Conservation (phyloP, 1,140 invertebrate genomes). For the Philopotamus ludificatus region DNA sequence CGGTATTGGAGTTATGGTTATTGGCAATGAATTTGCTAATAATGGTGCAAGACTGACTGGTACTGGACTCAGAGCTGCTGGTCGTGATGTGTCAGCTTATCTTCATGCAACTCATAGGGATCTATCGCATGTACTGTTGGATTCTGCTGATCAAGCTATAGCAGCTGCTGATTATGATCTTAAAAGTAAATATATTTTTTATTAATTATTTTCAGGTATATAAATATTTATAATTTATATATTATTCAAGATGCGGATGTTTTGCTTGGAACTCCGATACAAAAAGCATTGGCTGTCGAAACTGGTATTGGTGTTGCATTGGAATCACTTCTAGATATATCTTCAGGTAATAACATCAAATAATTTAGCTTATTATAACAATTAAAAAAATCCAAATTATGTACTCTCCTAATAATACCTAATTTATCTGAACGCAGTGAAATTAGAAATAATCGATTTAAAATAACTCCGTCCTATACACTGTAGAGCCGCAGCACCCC, state of each 20-base stretch:
- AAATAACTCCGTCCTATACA: no score
- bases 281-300: conserved; percentile 61
- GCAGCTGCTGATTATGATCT: conserved; percentile 57
- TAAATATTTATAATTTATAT: neutral
- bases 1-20: conserved; percentile 55
- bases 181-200: conserved; percentile 52
- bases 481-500: no score
- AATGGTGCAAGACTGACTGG: conserved; percentile 51
- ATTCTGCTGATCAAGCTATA: conserved; percentile 56
- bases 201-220: neutral
- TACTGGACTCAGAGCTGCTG: conserved; percentile 49
- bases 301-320: conserved; percentile 66
- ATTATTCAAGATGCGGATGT: conserved; percentile 60
- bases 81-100: conserved; percentile 57
- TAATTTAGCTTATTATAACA: no score
- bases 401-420: no score
- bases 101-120: conserved; percentile 54
- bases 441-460: no score
- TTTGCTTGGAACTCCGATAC: conserved; percentile 66
- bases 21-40: conserved; percentile 56
- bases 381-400: no score
- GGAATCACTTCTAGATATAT: conserved; percentile 61
- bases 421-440: no score
- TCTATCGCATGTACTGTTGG: conserved; percentile 55
- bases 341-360: conserved; percentile 61